Evolutionary conservation across 2,797 vertebrate genomes (phyloP).

Genomic region (Tapirus indicus): DNA sequence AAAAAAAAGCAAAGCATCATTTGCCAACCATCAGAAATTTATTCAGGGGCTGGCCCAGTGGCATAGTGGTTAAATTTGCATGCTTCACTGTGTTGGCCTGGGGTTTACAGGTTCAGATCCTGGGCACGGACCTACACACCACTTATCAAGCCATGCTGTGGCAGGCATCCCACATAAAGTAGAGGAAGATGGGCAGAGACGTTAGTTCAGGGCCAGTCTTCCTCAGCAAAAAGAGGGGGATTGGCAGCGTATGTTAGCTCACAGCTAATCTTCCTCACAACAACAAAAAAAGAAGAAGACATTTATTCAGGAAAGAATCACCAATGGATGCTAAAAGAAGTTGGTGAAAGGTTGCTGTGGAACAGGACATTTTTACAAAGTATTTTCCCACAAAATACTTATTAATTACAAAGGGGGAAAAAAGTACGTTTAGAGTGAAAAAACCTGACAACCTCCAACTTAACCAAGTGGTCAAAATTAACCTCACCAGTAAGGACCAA

Average conservation of each 20-base stretch:
- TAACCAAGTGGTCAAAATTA: slow-evolving; percentile 22
- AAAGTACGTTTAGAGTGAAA: not conserved
- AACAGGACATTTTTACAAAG: not conserved
- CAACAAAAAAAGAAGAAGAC: not conserved
- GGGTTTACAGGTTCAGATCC: too few relatives aligned
- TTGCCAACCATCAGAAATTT: slow-evolving; percentile 38
- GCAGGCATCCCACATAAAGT: too few relatives aligned
- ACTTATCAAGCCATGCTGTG: too few relatives aligned
- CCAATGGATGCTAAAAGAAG: not conserved
- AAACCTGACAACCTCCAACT: not conserved
- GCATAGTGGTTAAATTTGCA: too few relatives aligned
- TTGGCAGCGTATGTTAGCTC: too few relatives aligned
- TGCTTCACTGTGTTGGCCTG: too few relatives aligned
- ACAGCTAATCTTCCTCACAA: too few relatives aligned
- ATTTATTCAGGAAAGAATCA: slow-evolving; percentile 14
- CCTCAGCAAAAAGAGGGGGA: too few relatives aligned
- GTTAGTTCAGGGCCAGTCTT: too few relatives aligned
- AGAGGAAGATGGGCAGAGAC: too few relatives aligned
- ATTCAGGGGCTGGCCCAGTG: not conserved
- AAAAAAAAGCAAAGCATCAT: not conserved
- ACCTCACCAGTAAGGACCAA: slow-evolving; percentile 8
- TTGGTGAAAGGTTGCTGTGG: not conserved
- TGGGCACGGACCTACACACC: too few relatives aligned
- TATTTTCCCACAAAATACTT: slow-evolving; percentile 34
- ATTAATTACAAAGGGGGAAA: not conserved